phyloP scores from a whole-genome alignment of 2,888 invertebrate species.

The Phyllotreta striolata region DNA sequence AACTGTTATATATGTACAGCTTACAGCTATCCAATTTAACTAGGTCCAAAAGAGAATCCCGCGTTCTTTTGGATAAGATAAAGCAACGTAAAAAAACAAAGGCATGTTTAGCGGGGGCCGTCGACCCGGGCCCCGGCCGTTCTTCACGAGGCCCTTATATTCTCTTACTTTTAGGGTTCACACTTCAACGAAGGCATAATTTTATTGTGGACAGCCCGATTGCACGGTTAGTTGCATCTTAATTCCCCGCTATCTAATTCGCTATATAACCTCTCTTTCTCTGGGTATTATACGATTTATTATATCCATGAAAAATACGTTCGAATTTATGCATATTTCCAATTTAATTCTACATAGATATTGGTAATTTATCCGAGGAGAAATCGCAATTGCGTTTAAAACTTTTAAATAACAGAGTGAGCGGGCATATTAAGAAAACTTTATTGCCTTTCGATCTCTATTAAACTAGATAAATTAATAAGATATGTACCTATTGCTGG shows the following conservation, averaged over 20 bases:
- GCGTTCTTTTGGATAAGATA: slow-evolving; percentile 51
- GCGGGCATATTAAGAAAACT: too few species aligned
- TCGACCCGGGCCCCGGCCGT: slow-evolving; percentile 52
- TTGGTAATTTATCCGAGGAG: too few species aligned
- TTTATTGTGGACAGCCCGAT: not conserved
- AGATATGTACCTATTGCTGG: too few species aligned
- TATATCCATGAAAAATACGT: not conserved
- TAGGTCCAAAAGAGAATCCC: slow-evolving; percentile 37
- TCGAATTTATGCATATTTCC: too few species aligned
- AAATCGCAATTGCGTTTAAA: too few species aligned
- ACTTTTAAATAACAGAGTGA: too few species aligned
- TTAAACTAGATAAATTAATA: too few species aligned
- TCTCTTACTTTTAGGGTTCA: slow-evolving; percentile 41
- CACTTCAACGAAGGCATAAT: slow-evolving; percentile 28
- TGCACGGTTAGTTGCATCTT: not conserved
- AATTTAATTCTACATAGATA: too few species aligned
- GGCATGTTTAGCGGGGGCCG: slow-evolving; percentile 52
- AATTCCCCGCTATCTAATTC: not conserved
- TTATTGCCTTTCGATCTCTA: too few species aligned
- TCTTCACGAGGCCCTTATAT: slow-evolving; percentile 52
- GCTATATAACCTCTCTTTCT: too few species aligned
- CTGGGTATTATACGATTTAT: too few species aligned
- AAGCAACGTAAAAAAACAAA: slow-evolving; percentile 51
- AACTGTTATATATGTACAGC: slow-evolving; percentile 28
- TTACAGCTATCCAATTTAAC: slow-evolving; percentile 35